Percentiles rank a stretch among this genome's conserved stretches.
phyloP scores from a whole-genome alignment of 2,888 invertebrate genomes.

The Petrolisthes cinctipes region DNA sequence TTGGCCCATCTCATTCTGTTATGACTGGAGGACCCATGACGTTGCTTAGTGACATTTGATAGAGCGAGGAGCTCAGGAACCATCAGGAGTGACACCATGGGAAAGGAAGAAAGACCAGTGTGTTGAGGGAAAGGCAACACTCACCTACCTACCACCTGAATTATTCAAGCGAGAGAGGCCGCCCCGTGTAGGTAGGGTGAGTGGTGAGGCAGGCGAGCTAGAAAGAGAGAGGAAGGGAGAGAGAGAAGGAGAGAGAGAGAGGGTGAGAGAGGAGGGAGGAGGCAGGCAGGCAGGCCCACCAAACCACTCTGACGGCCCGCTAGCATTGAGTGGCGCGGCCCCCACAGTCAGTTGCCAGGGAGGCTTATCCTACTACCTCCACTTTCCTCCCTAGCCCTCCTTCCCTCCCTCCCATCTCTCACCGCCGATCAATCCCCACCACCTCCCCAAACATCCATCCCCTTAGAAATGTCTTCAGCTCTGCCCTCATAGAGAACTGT shows the following conservation, averaged over 20 bases:
- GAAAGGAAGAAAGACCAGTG: not conserved
- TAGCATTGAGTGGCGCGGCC: constrained; percentile 45
- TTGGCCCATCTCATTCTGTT: not conserved
- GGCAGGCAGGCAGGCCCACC: constrained; percentile 33
- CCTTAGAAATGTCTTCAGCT: not conserved
- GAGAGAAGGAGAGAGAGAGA: not conserved
- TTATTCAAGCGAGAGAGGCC: constrained; percentile 33
- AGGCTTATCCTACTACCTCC: constrained; percentile 38
- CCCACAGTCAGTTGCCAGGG: constrained; percentile 40
- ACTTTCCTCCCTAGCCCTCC: not conserved
- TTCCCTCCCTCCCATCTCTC: not conserved
- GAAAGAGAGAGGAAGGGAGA: constrained; percentile 64
- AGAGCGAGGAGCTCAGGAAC: not conserved
- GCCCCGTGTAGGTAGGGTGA: constrained; percentile 14
- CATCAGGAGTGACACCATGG: not conserved
- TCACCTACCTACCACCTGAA: constrained; percentile 25
- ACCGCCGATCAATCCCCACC: not conserved
- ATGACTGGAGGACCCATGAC: not conserved
- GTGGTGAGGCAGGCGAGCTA: not conserved
- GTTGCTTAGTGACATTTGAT: not conserved
- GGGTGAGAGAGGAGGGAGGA: not conserved
- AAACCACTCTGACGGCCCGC: constrained; percentile 27
- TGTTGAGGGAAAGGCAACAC: not conserved
- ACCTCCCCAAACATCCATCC: not conserved
- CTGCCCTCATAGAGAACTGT: not conserved